phyloP scores from a whole-genome alignment of 2,113 vertebrate species.

The Tragelaphus scriptus region DNA sequence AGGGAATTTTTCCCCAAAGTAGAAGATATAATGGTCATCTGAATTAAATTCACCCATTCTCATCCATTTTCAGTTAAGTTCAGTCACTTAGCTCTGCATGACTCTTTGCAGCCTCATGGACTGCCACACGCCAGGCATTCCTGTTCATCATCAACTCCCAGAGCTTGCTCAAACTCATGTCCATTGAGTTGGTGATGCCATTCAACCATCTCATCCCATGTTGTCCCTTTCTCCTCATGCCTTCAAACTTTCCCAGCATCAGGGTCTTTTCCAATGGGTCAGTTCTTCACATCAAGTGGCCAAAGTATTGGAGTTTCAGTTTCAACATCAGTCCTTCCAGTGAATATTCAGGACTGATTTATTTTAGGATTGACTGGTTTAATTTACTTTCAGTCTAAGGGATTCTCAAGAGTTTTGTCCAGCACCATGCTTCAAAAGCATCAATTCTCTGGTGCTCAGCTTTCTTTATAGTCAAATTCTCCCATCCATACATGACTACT shows the following conservation, averaged over 20 bases:
- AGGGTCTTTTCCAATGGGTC: background rate
- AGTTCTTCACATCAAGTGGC: background rate
- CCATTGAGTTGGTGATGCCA: background rate
- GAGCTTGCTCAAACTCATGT: background rate
- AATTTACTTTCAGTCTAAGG: background rate
- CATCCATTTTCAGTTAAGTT: too few species aligned
- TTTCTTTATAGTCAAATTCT: background rate
- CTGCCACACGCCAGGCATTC: accelerated
- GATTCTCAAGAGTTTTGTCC: background rate
- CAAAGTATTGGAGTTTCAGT: background rate
- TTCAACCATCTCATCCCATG: background rate
- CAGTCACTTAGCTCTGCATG: too few species aligned
- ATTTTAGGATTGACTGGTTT: background rate
- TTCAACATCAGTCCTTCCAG: background rate
- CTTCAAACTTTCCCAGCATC: background rate
- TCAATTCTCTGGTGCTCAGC: background rate
- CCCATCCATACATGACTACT: background rate
- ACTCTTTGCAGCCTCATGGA: too few species aligned
- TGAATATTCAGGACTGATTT: background rate
- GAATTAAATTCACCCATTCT: too few species aligned
- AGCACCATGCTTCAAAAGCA: background rate
- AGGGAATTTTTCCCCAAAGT: too few species aligned
- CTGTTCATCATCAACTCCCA: background rate
- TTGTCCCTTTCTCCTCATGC: background rate
- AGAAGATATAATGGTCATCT: too few species aligned